Percentiles rank a stretch among this genome's conserved stretches.
phyloP scores from a whole-genome alignment of 1,140 invertebrate genomes.

The Lordiphosa stackelbergi region DNA sequence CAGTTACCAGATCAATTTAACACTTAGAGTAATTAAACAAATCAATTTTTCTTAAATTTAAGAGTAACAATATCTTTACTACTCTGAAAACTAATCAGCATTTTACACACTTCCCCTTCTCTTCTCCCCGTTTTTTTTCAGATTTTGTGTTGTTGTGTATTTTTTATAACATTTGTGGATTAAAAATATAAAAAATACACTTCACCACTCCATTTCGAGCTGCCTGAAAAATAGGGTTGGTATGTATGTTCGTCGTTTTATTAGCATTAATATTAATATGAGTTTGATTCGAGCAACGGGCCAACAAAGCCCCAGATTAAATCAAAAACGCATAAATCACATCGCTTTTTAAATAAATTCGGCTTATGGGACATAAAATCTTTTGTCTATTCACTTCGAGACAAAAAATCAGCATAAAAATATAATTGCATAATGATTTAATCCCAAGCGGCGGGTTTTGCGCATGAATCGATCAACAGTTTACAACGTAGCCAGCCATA shows the following conservation, averaged over 20 bases:
- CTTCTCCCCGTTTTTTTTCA: slow-evolving; percentile 36
- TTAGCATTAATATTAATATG: slow-evolving; percentile 45
- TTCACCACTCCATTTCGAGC: slow-evolving; percentile 23
- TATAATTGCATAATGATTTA: slow-evolving; percentile 71
- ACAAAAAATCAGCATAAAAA: slow-evolving; percentile 36
- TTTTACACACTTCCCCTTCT: background rate
- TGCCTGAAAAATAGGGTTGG: slow-evolving; percentile 43
- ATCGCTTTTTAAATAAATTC: slow-evolving; percentile 52
- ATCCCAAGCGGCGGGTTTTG: slow-evolving; percentile 39
- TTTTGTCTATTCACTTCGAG: slow-evolving; percentile 31
- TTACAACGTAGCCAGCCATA: slow-evolving; percentile 27
- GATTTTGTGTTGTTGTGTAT: slow-evolving; percentile 24
- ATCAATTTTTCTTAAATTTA: background rate
- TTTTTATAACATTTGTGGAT: slow-evolving; percentile 60
- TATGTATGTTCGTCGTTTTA: slow-evolving; percentile 52
- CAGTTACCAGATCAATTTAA: too few species aligned
- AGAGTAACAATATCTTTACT: background rate
- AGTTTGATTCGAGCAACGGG: slow-evolving; percentile 19
- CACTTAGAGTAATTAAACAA: too few species aligned
- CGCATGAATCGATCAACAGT: slow-evolving; percentile 66
- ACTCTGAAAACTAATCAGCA: slow-evolving; percentile 2
- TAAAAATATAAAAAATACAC: slow-evolving; percentile 61
- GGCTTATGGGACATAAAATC: slow-evolving; percentile 43
- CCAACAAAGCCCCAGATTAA: slow-evolving; percentile 25
- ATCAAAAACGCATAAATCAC: slow-evolving; percentile 54